These are phyloP conservation scores for Phenganax subtilis DNA, from an alignment of 92 coral and sea anemone species.

Conservation along the genomic window DNA sequence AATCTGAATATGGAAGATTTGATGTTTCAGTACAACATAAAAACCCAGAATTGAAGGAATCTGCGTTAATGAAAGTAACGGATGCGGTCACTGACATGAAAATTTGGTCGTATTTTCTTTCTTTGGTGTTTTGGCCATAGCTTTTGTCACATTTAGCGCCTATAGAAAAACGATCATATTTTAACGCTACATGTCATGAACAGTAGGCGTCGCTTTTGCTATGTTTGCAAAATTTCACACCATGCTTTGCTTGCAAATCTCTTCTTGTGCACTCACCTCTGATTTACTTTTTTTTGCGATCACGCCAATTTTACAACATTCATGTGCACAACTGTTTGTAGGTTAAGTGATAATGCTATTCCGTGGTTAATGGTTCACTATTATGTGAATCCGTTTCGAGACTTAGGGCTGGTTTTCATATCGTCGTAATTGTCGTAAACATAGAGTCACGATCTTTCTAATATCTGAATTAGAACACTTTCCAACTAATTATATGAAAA, in stretches of 20 bases:
- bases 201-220: too few species aligned
- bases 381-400: neutral
- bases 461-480: too few species aligned
- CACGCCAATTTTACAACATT: conserved; percentile 76
- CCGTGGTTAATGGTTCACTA: too few species aligned
- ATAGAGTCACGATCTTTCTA: too few species aligned
- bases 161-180: neutral
- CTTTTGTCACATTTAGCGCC: conserved; percentile 2
- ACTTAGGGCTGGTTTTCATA: neutral
- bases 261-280: neutral
- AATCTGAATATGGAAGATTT: neutral
- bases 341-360: conserved; percentile 49
- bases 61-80: too few species aligned
- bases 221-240: neutral
- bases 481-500: too few species aligned
- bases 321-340: conserved; percentile 69
- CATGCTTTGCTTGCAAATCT: neutral
- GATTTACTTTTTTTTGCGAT: conserved; percentile 27
- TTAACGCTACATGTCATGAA: neutral
- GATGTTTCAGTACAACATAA: neutral
- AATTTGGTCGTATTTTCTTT: conserved; percentile 14
- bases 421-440: too few species aligned
- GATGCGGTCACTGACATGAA: neutral
- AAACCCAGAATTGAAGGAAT: too few species aligned
- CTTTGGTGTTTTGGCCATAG: neutral